A percentile compares a stretch with the other conserved stretches of the same genome.
These are phyloP conservation scores for Diarsia brunnea DNA, from an alignment of 2,888 invertebrate genomes.

Conservation along the genomic window DNA sequence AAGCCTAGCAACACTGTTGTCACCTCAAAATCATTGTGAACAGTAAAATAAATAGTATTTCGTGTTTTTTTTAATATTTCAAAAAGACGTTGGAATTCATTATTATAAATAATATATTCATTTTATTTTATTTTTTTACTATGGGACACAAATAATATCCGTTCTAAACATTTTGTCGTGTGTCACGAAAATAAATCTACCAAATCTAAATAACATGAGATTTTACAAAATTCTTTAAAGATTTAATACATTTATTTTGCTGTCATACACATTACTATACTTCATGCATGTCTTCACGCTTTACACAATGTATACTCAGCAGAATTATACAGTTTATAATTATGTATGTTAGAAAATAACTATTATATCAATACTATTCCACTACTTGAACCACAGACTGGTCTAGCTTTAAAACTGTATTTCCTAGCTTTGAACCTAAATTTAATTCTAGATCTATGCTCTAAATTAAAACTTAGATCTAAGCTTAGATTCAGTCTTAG, in stretches of 20 bases:
- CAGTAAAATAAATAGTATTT: conserved; percentile 41
- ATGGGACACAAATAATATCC: neutral
- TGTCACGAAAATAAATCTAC: neutral
- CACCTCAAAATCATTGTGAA: conserved; percentile 32
- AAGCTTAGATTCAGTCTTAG: conserved; percentile 66
- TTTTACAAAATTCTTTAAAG: neutral
- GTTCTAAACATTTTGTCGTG: neutral
- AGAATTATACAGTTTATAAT: neutral
- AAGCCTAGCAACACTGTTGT: conserved; percentile 2
- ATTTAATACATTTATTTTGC: conserved; percentile 30
- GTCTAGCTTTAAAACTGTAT: conserved; percentile 38
- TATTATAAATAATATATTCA: too few species aligned
- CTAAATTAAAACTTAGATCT: conserved; percentile 65
- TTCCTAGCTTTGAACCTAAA: conserved; percentile 49
- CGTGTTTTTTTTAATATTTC: neutral
- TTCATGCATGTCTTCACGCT: conserved; percentile 53
- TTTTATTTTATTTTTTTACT: too few species aligned
- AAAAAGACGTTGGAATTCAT: too few species aligned
- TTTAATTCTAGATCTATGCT: conserved; percentile 27
- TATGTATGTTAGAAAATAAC: conserved; percentile 3
- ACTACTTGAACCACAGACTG: conserved; percentile 54
- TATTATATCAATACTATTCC: neutral
- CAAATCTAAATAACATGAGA: neutral
- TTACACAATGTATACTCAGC: conserved; percentile 17
- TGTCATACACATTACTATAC: conserved; percentile 33